Base-by-base conservation (phyloP, 2,113 vertebrate species). In the Siphamia tubifer region DNA sequence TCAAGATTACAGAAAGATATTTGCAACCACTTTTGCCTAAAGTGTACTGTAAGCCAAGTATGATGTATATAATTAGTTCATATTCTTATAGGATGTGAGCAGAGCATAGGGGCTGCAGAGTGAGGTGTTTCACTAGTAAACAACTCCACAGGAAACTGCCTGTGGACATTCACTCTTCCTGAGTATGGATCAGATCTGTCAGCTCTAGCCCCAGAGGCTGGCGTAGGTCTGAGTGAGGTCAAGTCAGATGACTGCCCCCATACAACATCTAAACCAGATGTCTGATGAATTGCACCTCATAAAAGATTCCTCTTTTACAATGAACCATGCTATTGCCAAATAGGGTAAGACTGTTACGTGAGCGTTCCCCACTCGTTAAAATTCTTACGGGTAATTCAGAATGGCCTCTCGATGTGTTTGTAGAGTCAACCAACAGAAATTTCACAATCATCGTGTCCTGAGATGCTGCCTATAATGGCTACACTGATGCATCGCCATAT, bases 301-400 rank as follows among this genome's bases (percentile, higher is more conserved):
- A 85, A 86, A 87, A 79, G 81, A 75, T 82, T 82, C 73, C 68
- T 72, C 23, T 76, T 85, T 87, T 56, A 86, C 84, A 88, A 84
- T 77, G 62, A 64, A 73, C 44, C 62, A 5, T 69, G 67, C 42
- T 36, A 68, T 81, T 77, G 63, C 85, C 79, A 79, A 87, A 87
- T 72, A 84, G 40, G 79, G 85, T 68, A 67, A 81, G 69, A 44
- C 35, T 15, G 61, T 72, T 75, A 73, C 43, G 48, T 80, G 71
- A 69, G 62, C 48, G 48, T 70, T 74, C 54, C 40, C 43, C n/a
- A 31, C 69, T 79, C 21, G 56, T 88, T 82, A 76, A 88, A 70
- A 86, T 89, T 84, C 77, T 76, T 80, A 45, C 7, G 69, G 55
- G 78, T 80, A 76, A 75, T 84, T 83, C 76, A 60, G 27, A 81